Conservation (phyloP, 1,140 invertebrate species). For the Telenomus remus region DNA sequence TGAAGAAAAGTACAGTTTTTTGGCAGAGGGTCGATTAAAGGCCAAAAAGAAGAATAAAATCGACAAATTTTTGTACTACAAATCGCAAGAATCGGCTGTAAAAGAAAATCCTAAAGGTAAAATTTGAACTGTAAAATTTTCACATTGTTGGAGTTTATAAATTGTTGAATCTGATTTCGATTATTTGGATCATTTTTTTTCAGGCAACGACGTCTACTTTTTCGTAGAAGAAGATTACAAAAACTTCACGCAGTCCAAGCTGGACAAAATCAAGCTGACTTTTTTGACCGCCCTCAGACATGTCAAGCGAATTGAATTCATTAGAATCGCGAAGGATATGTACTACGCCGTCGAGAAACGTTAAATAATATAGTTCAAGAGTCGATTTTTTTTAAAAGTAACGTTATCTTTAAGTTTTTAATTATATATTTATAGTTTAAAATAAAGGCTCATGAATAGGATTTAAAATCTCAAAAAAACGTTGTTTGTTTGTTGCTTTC, state of each 20-base stretch:
- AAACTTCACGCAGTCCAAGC: constrained; percentile 61
- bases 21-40: constrained; percentile 62
- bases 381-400: not conserved
- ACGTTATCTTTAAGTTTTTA: not conserved
- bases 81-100: constrained; percentile 59
- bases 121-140: constrained; percentile 34
- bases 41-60: constrained; percentile 69
- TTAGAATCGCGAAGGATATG: constrained; percentile 62
- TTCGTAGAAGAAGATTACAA: constrained; percentile 70
- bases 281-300: constrained; percentile 67
- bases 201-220: constrained; percentile 63
- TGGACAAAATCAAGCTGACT: constrained; percentile 70
- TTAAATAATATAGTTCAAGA: not conserved
- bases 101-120: constrained; percentile 36
- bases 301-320: constrained; percentile 66
- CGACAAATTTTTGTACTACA: constrained; percentile 66
- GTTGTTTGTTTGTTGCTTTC: too few species aligned
- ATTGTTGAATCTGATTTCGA: too few species aligned
- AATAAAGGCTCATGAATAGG: too few species aligned
- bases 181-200: constrained; percentile 51
- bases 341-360: constrained; percentile 57
- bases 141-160: constrained; percentile 4
- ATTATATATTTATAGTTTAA: not conserved
- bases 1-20: constrained; percentile 65
- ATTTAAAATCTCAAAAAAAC: too few species aligned